These are phyloP conservation scores for Ciconia nigra DNA, from an alignment of 2,797 vertebrate species.

Conservation along the genomic window DNA sequence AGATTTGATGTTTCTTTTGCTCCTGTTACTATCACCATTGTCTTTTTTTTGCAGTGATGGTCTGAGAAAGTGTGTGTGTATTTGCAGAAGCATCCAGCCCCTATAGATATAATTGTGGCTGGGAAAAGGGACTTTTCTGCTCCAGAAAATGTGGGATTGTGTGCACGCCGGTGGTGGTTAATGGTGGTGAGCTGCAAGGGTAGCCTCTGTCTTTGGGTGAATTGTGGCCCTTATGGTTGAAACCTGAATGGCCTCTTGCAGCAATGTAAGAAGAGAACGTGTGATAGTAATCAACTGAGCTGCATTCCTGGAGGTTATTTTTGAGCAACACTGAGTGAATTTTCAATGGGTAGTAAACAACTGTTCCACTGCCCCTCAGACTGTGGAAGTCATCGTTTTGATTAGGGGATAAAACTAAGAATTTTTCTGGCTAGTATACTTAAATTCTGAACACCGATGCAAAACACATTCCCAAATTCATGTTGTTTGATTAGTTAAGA, in stretches of 20 bases:
- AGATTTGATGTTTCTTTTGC: background rate
- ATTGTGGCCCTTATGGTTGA: rapidly evolving
- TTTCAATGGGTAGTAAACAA: background rate
- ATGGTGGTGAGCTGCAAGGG: background rate
- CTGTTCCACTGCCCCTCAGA: background rate
- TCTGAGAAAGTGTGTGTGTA: background rate
- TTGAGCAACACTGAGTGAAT: background rate
- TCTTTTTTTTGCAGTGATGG: background rate
- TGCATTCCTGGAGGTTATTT: background rate
- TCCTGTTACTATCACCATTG: background rate
- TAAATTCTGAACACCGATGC: background rate
- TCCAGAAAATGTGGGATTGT: too few species aligned
- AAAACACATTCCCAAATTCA: background rate
- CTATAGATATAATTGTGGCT: rapidly evolving
- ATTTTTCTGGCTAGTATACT: background rate
- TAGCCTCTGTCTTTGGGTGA: background rate
- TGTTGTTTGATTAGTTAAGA: background rate
- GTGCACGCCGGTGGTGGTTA: too few species aligned
- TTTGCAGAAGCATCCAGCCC: background rate
- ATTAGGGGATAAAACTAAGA: background rate
- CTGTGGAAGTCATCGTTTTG: rapidly evolving
- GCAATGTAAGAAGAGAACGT: rapidly evolving
- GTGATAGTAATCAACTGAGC: background rate
- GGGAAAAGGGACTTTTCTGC: background rate
- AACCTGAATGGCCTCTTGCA: background rate